A percentile compares a stretch with the other conserved stretches of the same genome.
These are phyloP conservation scores for Metopia argyrocephala DNA, from an alignment of 2,888 invertebrate genomes.

Conservation along the genomic window DNA sequence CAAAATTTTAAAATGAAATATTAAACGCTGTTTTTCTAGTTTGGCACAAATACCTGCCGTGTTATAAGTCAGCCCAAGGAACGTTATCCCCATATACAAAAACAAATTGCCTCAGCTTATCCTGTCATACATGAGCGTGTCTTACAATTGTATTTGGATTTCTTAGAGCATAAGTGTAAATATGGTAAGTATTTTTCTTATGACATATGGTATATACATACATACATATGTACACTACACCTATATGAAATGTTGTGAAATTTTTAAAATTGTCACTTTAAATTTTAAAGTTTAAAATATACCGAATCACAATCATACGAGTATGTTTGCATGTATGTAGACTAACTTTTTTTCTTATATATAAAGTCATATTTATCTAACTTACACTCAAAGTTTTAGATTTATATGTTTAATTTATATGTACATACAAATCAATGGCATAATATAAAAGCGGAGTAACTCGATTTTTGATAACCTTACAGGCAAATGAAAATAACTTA, in stretches of 20 bases:
- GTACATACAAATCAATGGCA: too few species aligned
- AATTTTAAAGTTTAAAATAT: too few species aligned
- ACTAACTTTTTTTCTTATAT: too few species aligned
- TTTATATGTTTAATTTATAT: too few species aligned
- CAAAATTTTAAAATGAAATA: background rate
- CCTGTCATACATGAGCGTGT: constrained; percentile 85
- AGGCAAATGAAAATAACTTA: too few species aligned
- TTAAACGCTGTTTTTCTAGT: constrained; percentile 66
- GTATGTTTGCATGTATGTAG: too few species aligned
- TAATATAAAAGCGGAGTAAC: too few species aligned
- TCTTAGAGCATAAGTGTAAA: constrained; percentile 82
- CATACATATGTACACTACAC: background rate
- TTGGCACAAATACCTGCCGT: constrained; percentile 75
- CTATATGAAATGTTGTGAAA: background rate
- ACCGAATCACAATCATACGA: too few species aligned
- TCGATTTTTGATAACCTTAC: too few species aligned
- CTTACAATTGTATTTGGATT: constrained; percentile 82
- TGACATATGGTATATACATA: background rate
- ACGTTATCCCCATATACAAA: constrained; percentile 69
- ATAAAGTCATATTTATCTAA: too few species aligned
- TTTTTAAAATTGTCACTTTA: background rate
- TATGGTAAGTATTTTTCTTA: constrained; percentile 69
- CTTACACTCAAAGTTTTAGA: too few species aligned
- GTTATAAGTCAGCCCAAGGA: constrained; percentile 70
- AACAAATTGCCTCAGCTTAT: constrained; percentile 81